A percentile compares a stretch with the other conserved stretches of the same genome.
These are phyloP conservation scores for Choloepus hoffmanni DNA, from an alignment of 2,113 vertebrate genomes.

Conservation along the genomic window DNA sequence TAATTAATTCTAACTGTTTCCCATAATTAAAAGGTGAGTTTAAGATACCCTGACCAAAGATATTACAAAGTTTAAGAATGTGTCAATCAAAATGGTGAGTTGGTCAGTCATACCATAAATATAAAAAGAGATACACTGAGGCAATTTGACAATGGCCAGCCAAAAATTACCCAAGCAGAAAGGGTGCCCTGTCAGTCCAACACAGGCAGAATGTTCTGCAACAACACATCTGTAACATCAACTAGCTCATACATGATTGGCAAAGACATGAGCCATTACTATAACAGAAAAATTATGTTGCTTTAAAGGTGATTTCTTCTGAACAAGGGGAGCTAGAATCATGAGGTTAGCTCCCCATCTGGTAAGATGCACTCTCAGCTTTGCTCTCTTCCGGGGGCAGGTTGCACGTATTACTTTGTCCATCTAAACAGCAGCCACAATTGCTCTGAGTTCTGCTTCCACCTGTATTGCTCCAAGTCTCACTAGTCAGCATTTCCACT, in stretches of 20 bases:
- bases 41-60: not conserved
- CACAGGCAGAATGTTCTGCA: not conserved
- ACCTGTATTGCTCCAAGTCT: no score
- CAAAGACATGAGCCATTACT: not conserved
- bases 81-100: not conserved
- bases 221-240: not conserved
- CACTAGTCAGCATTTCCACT: not conserved
- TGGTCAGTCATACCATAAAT: not conserved
- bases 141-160: not conserved
- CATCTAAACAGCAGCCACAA: not conserved
- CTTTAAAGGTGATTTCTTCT: not conserved
- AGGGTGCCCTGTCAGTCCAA: not conserved
- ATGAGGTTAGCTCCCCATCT: not conserved
- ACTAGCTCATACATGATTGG: not conserved
- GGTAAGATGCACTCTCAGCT: not conserved
- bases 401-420: not conserved
- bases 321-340: not conserved
- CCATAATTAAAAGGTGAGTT: not conserved
- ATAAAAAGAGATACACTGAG: not conserved
- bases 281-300: not conserved
- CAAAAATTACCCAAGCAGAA: not conserved
- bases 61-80: not conserved
- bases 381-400: not conserved
- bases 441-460: not conserved
- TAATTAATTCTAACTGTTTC: not conserved